Base-by-base conservation (phyloP, 2,888 invertebrate species). In the Atrina japonica region DNA sequence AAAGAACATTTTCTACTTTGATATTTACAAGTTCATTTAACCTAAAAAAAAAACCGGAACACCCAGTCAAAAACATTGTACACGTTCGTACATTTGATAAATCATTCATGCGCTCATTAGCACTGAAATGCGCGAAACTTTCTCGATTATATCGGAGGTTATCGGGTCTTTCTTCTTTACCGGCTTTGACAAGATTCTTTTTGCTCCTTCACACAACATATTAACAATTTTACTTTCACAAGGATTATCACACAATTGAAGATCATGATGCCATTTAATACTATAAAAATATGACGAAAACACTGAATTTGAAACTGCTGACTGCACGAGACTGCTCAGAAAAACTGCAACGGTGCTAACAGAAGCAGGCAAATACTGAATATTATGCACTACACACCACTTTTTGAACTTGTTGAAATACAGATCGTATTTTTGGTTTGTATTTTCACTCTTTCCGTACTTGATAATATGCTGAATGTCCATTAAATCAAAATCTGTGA, bases 301-400 rank as follows among this genome's bases (percentile, higher is more conserved):
- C 1, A 66, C 52, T 2, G 67, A 61, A n/a, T 64, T 45, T 5
- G 74, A 74, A 14, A 50, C 67, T 14, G 59, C 45, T 50, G 59
- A 55, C 47, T n/a, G n/a, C n/a, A n/a, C n/a, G n/a, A n/a, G n/a
- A n/a, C n/a, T n/a, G n/a, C n/a, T n/a, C n/a, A n/a, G 52, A 30
- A 53, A 70, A 1, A 65, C 23, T 16, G 71, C 61, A 14, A 68
- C 65, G 21, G 59, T 53, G 18, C 47, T 40, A 9, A 64, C 68
- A 40, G 56, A 50, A 14, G 60, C 50, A 14, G 65, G 73, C 60
- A n/a, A n/a, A n/a, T n/a, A n/a, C n/a, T n/a, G n/a, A n/a, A n/a
- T n/a, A n/a, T n/a, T n/a, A n/a, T n/a, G n/a, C n/a, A n/a, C n/a
- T n/a, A n/a, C n/a, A n/a, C n/a, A n/a, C n/a, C n/a, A n/a, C n/a